Evolutionary conservation across 2,888 invertebrate species (phyloP).

Genomic region (Rambutsinella grinnellia): DNA sequence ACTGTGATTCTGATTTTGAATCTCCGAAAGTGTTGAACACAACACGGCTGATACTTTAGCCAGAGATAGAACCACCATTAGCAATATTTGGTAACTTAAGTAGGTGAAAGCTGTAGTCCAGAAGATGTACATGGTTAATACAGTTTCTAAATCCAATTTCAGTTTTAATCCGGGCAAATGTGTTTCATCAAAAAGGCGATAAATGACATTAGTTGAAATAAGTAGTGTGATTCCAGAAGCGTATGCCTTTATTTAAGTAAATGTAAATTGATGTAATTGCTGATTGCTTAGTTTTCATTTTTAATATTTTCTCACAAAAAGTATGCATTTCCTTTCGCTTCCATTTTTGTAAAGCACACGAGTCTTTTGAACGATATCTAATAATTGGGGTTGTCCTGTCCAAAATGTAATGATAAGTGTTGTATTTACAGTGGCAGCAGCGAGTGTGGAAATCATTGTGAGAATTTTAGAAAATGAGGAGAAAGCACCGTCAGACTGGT

Average conservation of each 20-base stretch:
- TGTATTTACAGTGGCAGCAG: too few species aligned
- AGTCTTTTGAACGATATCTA: not conserved
- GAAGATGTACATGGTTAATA: not conserved
- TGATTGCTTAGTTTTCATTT: too few species aligned
- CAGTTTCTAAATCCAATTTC: not conserved
- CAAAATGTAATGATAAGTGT: too few species aligned
- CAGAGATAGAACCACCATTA: not conserved
- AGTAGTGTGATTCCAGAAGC: too few species aligned
- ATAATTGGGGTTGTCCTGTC: not conserved
- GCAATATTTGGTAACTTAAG: not conserved
- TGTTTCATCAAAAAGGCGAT: not conserved
- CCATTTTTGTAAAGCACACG: not conserved
- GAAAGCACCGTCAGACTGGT: not conserved
- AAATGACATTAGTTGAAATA: not conserved
- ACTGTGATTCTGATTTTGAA: not conserved
- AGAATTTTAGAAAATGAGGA: not conserved
- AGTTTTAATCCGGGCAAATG: too few species aligned
- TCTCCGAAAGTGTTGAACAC: not conserved
- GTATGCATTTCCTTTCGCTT: not conserved
- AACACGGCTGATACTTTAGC: not conserved
- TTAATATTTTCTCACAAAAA: not conserved
- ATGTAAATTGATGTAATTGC: too few species aligned
- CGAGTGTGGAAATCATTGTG: too few species aligned
- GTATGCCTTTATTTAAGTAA: too few species aligned
- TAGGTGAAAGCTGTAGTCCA: too few species aligned